Conservation (phyloP, 2,797 vertebrate genomes). For the Heterohyrax brucei region DNA sequence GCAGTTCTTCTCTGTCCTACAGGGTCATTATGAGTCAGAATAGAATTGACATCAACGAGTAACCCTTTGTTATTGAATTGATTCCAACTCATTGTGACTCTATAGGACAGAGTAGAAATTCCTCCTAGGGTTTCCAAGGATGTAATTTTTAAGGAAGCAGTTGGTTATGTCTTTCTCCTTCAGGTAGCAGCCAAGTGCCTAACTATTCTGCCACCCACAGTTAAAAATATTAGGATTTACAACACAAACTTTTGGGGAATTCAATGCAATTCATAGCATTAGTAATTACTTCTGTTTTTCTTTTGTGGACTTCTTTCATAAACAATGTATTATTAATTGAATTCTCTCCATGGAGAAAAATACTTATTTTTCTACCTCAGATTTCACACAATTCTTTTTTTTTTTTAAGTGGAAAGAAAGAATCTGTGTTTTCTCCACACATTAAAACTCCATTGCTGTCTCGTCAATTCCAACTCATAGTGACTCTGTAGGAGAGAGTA, state of each 20-base stretch:
- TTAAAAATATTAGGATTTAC: background rate
- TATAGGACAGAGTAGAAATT: no score
- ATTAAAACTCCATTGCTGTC: no score
- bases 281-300: background rate
- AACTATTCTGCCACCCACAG: background rate
- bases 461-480: no score
- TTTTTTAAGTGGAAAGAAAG: background rate
- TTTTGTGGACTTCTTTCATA: conserved; percentile 14
- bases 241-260: background rate
- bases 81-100: background rate
- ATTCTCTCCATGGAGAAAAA: background rate
- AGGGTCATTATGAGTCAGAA: no score
- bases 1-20: no score
- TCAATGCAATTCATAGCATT: background rate
- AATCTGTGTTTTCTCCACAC: conserved; percentile 15
- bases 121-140: background rate
- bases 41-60: no score
- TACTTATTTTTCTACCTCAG: background rate
- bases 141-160: background rate
- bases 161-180: background rate
- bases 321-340: conserved; percentile 19
- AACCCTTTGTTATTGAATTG: background rate
- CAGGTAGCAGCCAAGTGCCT: background rate
- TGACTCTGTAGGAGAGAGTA: no score
- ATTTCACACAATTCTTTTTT: conserved; percentile 50